phyloP scores from a whole-genome alignment of 1,140 invertebrate genomes.

The Lordiphosa mommai region DNA sequence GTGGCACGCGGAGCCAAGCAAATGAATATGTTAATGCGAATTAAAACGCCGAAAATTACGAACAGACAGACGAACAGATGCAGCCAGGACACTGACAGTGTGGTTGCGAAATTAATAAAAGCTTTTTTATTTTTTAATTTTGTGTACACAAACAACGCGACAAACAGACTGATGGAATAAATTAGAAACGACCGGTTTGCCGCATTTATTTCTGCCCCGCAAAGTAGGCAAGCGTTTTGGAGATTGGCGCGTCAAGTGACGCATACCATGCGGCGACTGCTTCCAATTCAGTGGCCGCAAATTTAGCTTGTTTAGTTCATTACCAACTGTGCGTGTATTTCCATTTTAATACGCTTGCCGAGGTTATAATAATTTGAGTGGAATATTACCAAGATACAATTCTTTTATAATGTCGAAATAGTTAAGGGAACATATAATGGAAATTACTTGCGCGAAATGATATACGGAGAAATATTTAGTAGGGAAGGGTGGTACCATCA shows the following conservation, averaged over 20 bases:
- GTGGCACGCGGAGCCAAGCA: conserved; percentile 8
- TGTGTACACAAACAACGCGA: conserved; percentile 1
- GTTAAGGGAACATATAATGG: too few species aligned
- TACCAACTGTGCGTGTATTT: neutral
- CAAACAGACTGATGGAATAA: conserved; percentile 2
- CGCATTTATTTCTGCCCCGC: conserved; percentile 1
- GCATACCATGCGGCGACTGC: conserved; percentile 5
- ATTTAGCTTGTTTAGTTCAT: conserved; percentile 3
- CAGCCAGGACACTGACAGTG: neutral
- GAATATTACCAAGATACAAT: too few species aligned
- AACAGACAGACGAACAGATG: neutral
- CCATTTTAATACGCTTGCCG: too few species aligned
- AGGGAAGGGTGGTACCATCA: too few species aligned
- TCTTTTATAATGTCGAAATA: neutral
- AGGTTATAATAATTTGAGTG: neutral
- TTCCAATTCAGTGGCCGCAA: conserved; percentile 8
- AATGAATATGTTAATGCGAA: conserved; percentile 45
- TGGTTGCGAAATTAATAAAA: conserved; percentile 9
- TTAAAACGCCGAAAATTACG: conserved; percentile 25
- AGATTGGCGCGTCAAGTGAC: neutral
- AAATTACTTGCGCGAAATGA: too few species aligned
- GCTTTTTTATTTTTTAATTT: neutral
- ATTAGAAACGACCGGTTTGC: neutral
- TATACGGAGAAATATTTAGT: too few species aligned
- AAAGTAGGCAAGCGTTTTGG: conserved; percentile 6